Percentiles rank a stretch among this genome's conserved stretches.
Conservation (phyloP, 2,113 vertebrate species). For the Psephotus haematonotus region DNA sequence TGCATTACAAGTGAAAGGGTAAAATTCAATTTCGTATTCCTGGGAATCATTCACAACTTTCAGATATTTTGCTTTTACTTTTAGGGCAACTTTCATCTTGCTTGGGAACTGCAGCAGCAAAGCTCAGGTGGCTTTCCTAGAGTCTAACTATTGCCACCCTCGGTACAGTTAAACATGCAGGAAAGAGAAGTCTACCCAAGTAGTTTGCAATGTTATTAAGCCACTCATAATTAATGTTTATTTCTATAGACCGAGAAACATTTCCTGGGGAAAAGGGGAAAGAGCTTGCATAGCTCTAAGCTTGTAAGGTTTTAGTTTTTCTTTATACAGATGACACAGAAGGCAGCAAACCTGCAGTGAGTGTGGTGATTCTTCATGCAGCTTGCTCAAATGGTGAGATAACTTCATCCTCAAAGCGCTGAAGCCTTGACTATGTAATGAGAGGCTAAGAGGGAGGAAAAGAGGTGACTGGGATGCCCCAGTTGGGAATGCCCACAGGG, state of each 20-base stretch:
- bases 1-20: not conserved
- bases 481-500: conserved; percentile 11
- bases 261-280: not conserved
- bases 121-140: not conserved
- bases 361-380: not conserved
- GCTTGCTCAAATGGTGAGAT: not conserved
- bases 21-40: not conserved
- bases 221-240: not conserved
- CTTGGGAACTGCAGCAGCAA: not conserved
- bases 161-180: not conserved
- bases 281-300: not conserved
- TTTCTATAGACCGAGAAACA: not conserved
- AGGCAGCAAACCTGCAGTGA: not conserved
- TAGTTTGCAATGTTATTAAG: not conserved
- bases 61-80: not conserved
- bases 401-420: not conserved
- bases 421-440: not conserved
- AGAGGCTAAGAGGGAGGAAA: not conserved
- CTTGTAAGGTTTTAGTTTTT: accelerated
- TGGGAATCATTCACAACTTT: not conserved
- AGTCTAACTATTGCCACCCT: not conserved
- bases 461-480: not conserved
- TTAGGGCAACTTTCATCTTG: not conserved
- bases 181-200: not conserved
- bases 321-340: not conserved